phyloP scores from a whole-genome alignment of 1,140 invertebrate species.

The Drosophila persimilis region DNA sequence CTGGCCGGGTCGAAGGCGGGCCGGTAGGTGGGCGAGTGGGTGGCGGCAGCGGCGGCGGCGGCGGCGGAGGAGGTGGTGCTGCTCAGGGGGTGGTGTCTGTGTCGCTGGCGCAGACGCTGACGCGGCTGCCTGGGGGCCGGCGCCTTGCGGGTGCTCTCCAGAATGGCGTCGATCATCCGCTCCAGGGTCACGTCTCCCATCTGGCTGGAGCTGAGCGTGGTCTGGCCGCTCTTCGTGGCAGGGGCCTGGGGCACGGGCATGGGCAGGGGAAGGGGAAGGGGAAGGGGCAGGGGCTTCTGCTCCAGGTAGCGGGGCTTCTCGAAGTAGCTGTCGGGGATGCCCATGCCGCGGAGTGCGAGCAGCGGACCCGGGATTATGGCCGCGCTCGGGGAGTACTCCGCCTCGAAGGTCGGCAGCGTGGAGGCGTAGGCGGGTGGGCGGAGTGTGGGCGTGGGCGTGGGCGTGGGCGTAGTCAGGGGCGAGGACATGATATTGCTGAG shows the following conservation, averaged over 20 bases:
- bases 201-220: slow-evolving; percentile 65
- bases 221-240: slow-evolving; percentile 16
- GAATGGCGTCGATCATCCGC: slow-evolving; percentile 81
- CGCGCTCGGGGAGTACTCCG: slow-evolving; percentile 74
- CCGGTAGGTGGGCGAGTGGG: slow-evolving; percentile 52
- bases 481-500: slow-evolving; percentile 68
- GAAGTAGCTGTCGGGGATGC: slow-evolving; percentile 79
- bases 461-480: slow-evolving; percentile 32
- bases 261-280: background rate
- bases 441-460: background rate
- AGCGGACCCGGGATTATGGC: slow-evolving; percentile 67
- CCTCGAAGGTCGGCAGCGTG: slow-evolving; percentile 69
- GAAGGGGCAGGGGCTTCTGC: slow-evolving; percentile 30
- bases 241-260: background rate
- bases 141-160: slow-evolving; percentile 72
- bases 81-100: background rate
- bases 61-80: slow-evolving; percentile 2
- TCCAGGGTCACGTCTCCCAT: slow-evolving; percentile 81
- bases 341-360: slow-evolving; percentile 73
- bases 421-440: slow-evolving; percentile 38
- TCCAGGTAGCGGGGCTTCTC: slow-evolving; percentile 78
- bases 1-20: slow-evolving; percentile 73
- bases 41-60: background rate
- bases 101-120: slow-evolving; percentile 13
- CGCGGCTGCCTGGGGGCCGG: slow-evolving; percentile 5